Evolutionary conservation across 2,797 vertebrate species (phyloP).

Genomic region (Hipposideros larvatus): DNA sequence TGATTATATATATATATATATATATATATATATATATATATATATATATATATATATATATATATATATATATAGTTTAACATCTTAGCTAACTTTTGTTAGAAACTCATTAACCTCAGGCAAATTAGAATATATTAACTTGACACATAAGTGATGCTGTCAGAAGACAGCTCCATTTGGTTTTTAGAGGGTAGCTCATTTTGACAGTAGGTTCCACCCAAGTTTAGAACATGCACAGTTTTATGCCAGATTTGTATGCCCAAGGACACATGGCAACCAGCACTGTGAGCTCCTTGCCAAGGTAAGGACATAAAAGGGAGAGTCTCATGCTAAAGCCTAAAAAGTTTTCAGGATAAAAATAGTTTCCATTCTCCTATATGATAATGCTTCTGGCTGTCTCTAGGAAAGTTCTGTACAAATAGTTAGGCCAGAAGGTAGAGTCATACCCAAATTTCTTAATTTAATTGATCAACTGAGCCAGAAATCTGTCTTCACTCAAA

Average conservation of each 20-base stretch:
- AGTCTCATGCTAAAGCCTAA: neutral
- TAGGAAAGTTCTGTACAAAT: neutral
- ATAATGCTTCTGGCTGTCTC: neutral
- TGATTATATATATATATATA: neutral
- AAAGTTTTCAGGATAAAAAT: neutral
- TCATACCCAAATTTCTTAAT: conserved; percentile 2
- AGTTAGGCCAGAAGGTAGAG: neutral
- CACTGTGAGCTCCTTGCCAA: neutral
- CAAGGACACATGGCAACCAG: neutral
- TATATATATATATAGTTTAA: neutral
- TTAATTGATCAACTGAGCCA: conserved; percentile 4
- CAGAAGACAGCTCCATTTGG: neutral
- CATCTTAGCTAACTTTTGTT: neutral
- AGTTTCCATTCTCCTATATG: neutral
- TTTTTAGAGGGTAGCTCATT: neutral
- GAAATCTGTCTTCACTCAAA: conserved; percentile 20
- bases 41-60: neutral
- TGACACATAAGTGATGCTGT: neutral
- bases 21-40: neutral
- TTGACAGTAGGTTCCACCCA: neutral
- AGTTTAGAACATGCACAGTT: neutral
- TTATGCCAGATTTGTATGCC: neutral
- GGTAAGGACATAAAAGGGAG: neutral
- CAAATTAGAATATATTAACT: neutral
- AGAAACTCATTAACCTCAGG: neutral